Conservation (phyloP, 2,113 vertebrate genomes). For the Corydoras sp. region DNA sequence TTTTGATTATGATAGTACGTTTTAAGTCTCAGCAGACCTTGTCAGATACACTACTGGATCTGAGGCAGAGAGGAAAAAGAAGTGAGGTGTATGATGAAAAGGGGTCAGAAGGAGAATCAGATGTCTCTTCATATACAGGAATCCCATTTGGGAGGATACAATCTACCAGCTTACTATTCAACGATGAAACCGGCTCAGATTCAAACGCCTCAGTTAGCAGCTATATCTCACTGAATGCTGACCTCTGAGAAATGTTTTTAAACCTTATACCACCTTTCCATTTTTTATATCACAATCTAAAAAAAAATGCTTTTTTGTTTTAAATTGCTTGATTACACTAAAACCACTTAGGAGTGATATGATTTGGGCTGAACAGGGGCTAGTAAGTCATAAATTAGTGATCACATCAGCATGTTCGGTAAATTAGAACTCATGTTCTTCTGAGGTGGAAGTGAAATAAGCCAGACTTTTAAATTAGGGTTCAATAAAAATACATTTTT, state of each 20-base stretch:
- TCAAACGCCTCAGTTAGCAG: slow-evolving; percentile 8
- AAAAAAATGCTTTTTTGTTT: too few species aligned
- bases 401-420: too few species aligned
- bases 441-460: too few species aligned
- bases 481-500: too few species aligned
- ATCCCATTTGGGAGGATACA: slow-evolving; percentile 18
- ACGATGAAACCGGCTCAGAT: slow-evolving; percentile 31
- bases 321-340: too few species aligned
- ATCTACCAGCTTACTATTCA: slow-evolving; percentile 20
- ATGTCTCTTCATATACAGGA: slow-evolving; percentile 24
- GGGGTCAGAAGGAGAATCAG: slow-evolving; percentile 23
- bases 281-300: background rate
- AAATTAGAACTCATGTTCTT: too few species aligned
- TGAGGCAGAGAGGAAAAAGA: background rate
- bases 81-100: slow-evolving; percentile 13
- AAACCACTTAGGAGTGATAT: too few species aligned
- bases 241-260: too few species aligned
- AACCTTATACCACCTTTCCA: background rate
- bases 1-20: background rate
- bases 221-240: background rate
- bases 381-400: too few species aligned
- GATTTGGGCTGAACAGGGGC: too few species aligned
- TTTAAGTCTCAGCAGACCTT: slow-evolving; percentile 9
- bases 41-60: slow-evolving; percentile 10
- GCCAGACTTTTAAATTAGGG: too few species aligned